phyloP scores from a whole-genome alignment of 2,113 vertebrate species.

The Syrrhaptes paradoxus region DNA sequence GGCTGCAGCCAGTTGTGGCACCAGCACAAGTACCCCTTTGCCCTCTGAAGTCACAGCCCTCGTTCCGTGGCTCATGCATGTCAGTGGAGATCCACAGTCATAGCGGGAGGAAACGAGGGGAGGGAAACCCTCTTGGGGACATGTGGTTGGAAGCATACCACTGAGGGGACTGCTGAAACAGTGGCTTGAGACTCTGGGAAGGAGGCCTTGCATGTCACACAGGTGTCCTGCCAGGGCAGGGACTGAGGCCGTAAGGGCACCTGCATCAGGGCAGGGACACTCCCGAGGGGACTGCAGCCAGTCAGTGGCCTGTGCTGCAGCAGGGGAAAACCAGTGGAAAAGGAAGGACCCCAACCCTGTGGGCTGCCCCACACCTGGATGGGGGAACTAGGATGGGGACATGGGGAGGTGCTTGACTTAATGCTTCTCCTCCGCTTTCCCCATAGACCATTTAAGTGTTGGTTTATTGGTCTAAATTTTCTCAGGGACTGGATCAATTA shows the following conservation, averaged over 20 bases:
- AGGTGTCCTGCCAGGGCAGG: background rate
- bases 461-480: background rate
- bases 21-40: too few species aligned
- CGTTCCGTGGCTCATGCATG: accelerated
- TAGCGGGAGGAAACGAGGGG: accelerated
- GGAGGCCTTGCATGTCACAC: background rate
- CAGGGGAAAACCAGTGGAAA: background rate
- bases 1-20: accelerated
- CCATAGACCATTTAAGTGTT: background rate
- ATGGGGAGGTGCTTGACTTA: background rate
- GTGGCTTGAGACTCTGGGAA: background rate
- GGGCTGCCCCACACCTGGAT: background rate
- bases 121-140: background rate
- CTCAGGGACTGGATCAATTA: background rate
- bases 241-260: accelerated
- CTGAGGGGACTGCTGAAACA: background rate
- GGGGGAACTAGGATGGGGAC: background rate
- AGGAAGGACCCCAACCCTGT: background rate
- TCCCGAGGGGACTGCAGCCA: background rate
- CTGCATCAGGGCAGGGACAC: background rate
- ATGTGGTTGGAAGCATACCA: background rate
- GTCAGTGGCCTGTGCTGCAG: background rate
- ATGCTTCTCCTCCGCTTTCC: background rate
- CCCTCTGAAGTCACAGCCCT: background rate
- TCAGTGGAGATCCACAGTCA: accelerated